These are phyloP conservation scores for Lasioglossum zephyrum DNA, from an alignment of 2,888 invertebrate species.

Conservation along the genomic window DNA sequence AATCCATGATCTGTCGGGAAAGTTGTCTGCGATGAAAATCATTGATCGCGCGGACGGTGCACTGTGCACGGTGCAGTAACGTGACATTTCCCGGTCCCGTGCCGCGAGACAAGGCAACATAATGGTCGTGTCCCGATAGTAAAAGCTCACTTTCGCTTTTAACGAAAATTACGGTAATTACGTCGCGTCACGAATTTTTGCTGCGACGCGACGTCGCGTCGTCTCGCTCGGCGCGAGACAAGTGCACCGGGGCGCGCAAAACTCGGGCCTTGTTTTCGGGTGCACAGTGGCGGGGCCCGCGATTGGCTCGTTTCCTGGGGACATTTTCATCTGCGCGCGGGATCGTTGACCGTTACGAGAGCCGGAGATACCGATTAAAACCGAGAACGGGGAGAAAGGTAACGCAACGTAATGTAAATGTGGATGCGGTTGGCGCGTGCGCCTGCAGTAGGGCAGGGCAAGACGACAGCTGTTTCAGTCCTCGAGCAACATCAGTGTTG, in stretches of 20 bases:
- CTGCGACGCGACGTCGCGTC: slow-evolving; percentile 1
- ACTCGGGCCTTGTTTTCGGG: not conserved
- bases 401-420: slow-evolving; percentile 77
- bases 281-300: not conserved
- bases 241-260: not conserved
- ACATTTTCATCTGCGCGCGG: slow-evolving; percentile 71
- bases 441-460: slow-evolving; percentile 79
- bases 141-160: slow-evolving; percentile 45
- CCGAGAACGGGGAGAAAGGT: slow-evolving; percentile 67
- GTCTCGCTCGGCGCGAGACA: slow-evolving; percentile 1
- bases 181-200: not conserved
- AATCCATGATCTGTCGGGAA: not conserved
- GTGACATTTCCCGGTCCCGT: not conserved
- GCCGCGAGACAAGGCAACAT: not conserved
- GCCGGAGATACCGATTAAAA: slow-evolving; percentile 70
- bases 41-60: not conserved
- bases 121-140: slow-evolving; percentile 14
- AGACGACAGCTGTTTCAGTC: slow-evolving; percentile 83
- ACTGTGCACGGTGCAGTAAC: not conserved
- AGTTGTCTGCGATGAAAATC: not conserved
- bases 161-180: slow-evolving; percentile 34
- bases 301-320: slow-evolving; percentile 49
- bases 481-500: slow-evolving; percentile 80
- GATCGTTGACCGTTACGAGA: slow-evolving; percentile 80
- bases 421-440: slow-evolving; percentile 81